phyloP scores from a whole-genome alignment of 1,140 invertebrate species.

The Hyposmocoma kahamanoa region DNA sequence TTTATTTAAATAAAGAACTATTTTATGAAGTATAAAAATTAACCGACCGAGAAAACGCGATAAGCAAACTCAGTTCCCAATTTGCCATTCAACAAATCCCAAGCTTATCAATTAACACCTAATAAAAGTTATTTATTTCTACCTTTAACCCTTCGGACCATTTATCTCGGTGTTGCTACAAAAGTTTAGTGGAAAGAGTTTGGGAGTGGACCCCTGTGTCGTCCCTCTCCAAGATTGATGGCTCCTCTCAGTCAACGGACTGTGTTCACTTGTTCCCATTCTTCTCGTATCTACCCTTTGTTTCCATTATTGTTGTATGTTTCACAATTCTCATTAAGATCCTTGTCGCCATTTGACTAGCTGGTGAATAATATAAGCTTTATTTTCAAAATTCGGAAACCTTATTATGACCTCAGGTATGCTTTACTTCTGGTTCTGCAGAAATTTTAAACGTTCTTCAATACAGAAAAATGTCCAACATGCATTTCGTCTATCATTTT shows the following conservation, averaged over 20 bases:
- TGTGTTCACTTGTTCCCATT: slow-evolving; percentile 29
- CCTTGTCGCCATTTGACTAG: slow-evolving; percentile 12
- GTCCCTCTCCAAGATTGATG: slow-evolving; percentile 52
- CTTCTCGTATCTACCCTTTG: slow-evolving; percentile 29
- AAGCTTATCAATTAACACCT: slow-evolving; percentile 15
- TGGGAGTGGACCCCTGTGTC: slow-evolving; percentile 41
- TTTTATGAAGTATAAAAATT: too few species aligned
- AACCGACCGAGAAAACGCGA: too few species aligned
- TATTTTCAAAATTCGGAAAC: not conserved
- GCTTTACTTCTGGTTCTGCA: too few species aligned
- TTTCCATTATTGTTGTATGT: slow-evolving; percentile 34
- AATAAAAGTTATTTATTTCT: slow-evolving; percentile 21
- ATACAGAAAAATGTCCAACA: too few species aligned
- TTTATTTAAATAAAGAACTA: too few species aligned
- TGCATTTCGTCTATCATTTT: slow-evolving; percentile 7
- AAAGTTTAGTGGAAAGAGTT: slow-evolving; percentile 51
- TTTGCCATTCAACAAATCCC: too few species aligned
- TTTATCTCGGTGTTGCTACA: slow-evolving; percentile 46
- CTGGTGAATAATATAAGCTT: slow-evolving; percentile 12
- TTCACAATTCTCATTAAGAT: slow-evolving; percentile 39
- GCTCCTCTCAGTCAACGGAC: slow-evolving; percentile 35
- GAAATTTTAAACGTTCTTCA: too few species aligned
- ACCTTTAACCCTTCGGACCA: slow-evolving; percentile 33
- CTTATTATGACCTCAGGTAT: too few species aligned
- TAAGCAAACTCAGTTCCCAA: too few species aligned